A percentile compares a stretch with the other conserved stretches of the same genome.
phyloP scores from a whole-genome alignment of 2,113 vertebrate species.

The Periophthalmodon schlosseri region DNA sequence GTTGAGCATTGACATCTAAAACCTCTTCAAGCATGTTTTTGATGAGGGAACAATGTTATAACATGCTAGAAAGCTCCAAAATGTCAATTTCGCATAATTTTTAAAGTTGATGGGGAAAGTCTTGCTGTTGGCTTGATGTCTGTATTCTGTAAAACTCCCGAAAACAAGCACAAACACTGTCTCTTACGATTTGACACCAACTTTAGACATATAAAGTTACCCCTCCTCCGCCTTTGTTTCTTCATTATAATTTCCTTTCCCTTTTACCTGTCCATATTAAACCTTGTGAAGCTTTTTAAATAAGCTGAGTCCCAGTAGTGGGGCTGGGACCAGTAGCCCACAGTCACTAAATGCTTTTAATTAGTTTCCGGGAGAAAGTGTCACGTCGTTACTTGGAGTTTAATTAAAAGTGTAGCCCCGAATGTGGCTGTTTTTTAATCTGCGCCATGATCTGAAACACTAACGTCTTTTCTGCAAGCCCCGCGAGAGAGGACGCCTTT shows the following conservation, averaged over 20 bases:
- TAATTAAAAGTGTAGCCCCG: slow-evolving; percentile 12
- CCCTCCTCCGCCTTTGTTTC: background rate
- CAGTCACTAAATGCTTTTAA: slow-evolving; percentile 6
- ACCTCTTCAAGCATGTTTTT: too few species aligned
- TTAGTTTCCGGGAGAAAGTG: background rate
- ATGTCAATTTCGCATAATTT: too few species aligned
- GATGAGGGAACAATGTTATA: too few species aligned
- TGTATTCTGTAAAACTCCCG: too few species aligned
- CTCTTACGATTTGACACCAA: too few species aligned
- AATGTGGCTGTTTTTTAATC: slow-evolving; percentile 9
- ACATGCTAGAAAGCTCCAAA: too few species aligned
- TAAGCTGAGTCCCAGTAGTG: background rate
- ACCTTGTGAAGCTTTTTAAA: background rate
- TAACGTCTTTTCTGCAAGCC: background rate
- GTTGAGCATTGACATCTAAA: too few species aligned
- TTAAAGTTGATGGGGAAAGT: too few species aligned
- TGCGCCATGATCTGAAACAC: slow-evolving; percentile 4
- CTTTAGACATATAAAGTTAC: too few species aligned
- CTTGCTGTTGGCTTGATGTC: too few species aligned
- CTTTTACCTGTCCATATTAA: background rate
- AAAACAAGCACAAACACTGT: too few species aligned
- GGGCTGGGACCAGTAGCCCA: slow-evolving; percentile 7
- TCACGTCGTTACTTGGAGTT: slow-evolving; percentile 4
- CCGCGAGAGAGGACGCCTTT: slow-evolving; percentile 1
- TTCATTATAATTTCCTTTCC: background rate